Evolutionary conservation across 2,888 invertebrate species (phyloP).

Genomic region (Enoplolaimus lenunculus): DNA sequence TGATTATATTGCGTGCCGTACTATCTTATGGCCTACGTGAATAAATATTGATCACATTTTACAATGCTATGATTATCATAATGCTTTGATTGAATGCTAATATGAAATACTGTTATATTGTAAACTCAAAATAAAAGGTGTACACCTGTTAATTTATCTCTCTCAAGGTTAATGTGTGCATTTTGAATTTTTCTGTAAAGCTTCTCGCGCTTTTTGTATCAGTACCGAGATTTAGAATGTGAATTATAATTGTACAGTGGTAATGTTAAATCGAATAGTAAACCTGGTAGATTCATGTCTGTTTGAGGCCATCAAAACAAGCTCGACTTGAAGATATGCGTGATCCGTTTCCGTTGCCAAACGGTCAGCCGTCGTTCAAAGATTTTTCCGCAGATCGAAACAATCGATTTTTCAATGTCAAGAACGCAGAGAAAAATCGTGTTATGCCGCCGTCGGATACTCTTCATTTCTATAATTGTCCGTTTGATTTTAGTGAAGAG

Average conservation of each 20-base stretch:
- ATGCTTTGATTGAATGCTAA: not conserved
- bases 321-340: slow-evolving; percentile 85
- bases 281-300: too few relatives aligned
- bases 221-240: too few relatives aligned
- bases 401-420: slow-evolving; percentile 78
- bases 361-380: slow-evolving; percentile 91
- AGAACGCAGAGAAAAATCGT: slow-evolving; percentile 91
- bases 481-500: slow-evolving; percentile 79
- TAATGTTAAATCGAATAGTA: too few relatives aligned
- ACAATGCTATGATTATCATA: not conserved
- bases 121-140: too few relatives aligned
- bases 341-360: slow-evolving; percentile 83
- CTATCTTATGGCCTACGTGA: not conserved
- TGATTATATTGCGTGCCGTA: too few relatives aligned
- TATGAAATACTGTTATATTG: not conserved
- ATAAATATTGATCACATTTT: not conserved
- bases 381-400: slow-evolving; percentile 48
- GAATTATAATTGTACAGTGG: too few relatives aligned
- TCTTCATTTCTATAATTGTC: slow-evolving; percentile 96
- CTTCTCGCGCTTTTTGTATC: too few relatives aligned
- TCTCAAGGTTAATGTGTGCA: too few relatives aligned
- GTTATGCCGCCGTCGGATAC: slow-evolving; percentile 53
- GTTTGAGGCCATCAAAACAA: slow-evolving; percentile 68
- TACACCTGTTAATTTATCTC: too few relatives aligned
- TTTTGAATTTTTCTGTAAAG: too few relatives aligned